Percentiles rank a stretch among this genome's conserved stretches.
Evolutionary conservation across 2,888 invertebrate species (phyloP).

Genomic region (Habrosyne pyritoides): DNA sequence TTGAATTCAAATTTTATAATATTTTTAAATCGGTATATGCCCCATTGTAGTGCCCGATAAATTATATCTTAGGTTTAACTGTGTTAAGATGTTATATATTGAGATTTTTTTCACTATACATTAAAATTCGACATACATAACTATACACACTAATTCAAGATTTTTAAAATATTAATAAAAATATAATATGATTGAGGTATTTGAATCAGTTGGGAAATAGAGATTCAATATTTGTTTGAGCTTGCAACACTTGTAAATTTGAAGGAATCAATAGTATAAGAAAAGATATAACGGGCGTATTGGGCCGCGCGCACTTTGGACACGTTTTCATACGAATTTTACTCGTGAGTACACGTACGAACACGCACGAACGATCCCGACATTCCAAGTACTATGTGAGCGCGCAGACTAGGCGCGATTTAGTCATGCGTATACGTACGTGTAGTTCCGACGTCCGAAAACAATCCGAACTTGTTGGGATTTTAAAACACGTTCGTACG

Average conservation of each 20-base stretch:
- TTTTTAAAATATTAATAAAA: background rate
- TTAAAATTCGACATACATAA: no score
- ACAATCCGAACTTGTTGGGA: conserved; percentile 9
- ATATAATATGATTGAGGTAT: background rate
- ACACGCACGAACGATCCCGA: conserved; percentile 6
- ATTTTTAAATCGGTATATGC: background rate
- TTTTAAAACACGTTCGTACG: conserved; percentile 8
- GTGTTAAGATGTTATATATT: background rate
- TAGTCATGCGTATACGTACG: conserved; percentile 4
- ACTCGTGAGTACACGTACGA: conserved; percentile 1
- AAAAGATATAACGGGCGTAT: no score
- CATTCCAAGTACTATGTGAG: conserved; percentile 2
- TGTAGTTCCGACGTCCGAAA: conserved; percentile 2
- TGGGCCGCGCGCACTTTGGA: no score
- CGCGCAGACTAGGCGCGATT: conserved; percentile 1
- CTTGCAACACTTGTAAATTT: background rate
- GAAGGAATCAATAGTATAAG: background rate
- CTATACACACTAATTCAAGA: no score
- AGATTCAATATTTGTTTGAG: background rate
- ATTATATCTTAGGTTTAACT: background rate
- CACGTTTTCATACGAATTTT: no score
- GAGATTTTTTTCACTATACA: background rate
- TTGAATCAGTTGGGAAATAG: background rate
- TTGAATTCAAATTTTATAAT: background rate
- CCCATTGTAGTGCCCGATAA: background rate